These are phyloP conservation scores for Lomographa bimaculata DNA, from an alignment of 2,888 invertebrate species.

Conservation along the genomic window DNA sequence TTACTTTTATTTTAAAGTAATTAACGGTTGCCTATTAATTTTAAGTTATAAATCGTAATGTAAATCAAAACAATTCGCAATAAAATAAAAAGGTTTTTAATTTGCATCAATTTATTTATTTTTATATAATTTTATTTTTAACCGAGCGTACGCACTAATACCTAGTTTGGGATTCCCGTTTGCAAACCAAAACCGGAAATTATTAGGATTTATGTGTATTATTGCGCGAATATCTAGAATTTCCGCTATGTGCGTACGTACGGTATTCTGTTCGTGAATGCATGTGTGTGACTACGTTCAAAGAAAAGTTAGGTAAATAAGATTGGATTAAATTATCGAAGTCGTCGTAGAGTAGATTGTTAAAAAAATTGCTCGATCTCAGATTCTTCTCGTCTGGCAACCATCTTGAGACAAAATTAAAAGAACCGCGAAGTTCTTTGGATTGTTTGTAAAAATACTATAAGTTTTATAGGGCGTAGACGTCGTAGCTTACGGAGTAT, in stretches of 20 bases:
- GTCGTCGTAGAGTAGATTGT: conserved; percentile 14
- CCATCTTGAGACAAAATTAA: conserved; percentile 16
- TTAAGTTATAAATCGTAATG: conserved; percentile 11
- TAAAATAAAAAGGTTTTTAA: too few species aligned
- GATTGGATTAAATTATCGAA: background rate
- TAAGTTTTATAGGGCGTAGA: conserved; percentile 59
- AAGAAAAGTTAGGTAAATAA: conserved; percentile 1
- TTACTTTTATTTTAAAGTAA: conserved; percentile 35
- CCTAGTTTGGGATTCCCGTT: too few species aligned
- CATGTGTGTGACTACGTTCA: background rate
- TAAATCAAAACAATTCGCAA: background rate
- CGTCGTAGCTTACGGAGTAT: conserved; percentile 62
- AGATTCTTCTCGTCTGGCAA: conserved; percentile 16
- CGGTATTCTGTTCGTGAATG: too few species aligned
- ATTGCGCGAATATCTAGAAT: too few species aligned
- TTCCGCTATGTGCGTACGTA: too few species aligned
- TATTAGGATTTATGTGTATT: too few species aligned
- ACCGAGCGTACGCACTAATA: too few species aligned
- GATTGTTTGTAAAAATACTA: conserved; percentile 62
- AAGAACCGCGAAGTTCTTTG: conserved; percentile 29
- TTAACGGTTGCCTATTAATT: conserved; percentile 21
- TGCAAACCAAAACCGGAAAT: too few species aligned
- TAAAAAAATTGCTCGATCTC: conserved; percentile 30
- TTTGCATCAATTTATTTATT: too few species aligned
- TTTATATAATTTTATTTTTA: too few species aligned